These are phyloP conservation scores for Trachythela sp. DNA, from an alignment of 64 coral and sea anemone species.

Conservation along the genomic window DNA sequence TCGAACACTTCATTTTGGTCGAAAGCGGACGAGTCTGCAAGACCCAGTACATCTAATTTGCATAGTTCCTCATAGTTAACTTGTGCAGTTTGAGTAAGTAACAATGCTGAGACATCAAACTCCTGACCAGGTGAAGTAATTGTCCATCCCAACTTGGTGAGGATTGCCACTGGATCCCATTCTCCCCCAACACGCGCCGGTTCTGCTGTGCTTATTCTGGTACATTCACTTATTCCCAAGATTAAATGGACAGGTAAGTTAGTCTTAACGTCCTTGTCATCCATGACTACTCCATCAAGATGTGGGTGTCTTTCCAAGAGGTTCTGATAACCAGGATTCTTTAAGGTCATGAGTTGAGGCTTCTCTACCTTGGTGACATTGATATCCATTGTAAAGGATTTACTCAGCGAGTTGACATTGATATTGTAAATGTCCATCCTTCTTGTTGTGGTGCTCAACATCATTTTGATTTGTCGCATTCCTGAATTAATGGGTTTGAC, in stretches of 20 bases:
- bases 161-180: neutral
- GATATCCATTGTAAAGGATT: too few relatives aligned
- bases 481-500: too few relatives aligned
- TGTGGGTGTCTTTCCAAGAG: neutral
- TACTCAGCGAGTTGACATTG: too few relatives aligned
- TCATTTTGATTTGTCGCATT: too few relatives aligned
- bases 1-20: too few relatives aligned
- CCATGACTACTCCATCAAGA: slow-evolving; percentile 36
- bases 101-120: neutral
- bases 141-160: slow-evolving; percentile 20
- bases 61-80: neutral
- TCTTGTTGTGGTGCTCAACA: too few relatives aligned
- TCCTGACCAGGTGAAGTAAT: neutral
- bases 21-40: too few relatives aligned
- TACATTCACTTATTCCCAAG: slow-evolving; percentile 46
- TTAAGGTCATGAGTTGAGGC: neutral
- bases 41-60: neutral
- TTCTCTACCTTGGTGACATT: slow-evolving; percentile 16
- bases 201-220: slow-evolving; percentile 21
- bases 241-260: slow-evolving; percentile 48
- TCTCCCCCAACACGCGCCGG: slow-evolving; percentile 20
- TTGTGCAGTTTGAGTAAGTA: neutral
- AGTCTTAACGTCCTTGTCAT: slow-evolving; percentile 28
- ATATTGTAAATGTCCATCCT: too few relatives aligned
- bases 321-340: slow-evolving; percentile 40